Evolutionary conservation across 2,797 vertebrate species (phyloP), one percentile per base, ranked within the genome.

Genomic region (Myotis planiceps): DNA sequence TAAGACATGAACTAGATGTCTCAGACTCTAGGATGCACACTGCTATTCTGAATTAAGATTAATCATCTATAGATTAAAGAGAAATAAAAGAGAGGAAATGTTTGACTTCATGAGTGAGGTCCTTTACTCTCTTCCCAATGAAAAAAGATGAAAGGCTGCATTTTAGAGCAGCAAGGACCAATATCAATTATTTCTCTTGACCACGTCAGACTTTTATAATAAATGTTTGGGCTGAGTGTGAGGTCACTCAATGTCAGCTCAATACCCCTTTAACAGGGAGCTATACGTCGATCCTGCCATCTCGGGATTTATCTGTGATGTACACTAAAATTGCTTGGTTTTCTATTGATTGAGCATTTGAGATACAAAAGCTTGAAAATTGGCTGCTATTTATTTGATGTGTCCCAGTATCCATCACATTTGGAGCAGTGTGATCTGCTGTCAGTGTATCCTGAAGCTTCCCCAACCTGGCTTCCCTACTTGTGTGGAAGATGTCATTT

Each of bases 161-260:
- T 95, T 90, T 97, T 78, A 88, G 53, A 71, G 49, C 72, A 88
- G 60, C 49, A 69, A 84, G 65, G 42, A 23, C 76, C 18, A 0
- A 21, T 94, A 94, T 90, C 86, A 92, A 79, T 97, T 87, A 96
- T 63, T 80, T 93, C 65, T 80, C 89, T 96, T 96, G 96, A 85
- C 76, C 71, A 88, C 15, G 23, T 90, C 96, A 96, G 65, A 94
- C 81, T 96, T 92, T 90, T 68, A 88, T 92, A 90, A 97, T 96
- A 93, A 95, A 94, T 93, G 95, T 85, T 91, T 87, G 47, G 37
- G 53, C 78, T 92, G 53, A 90, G 39, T 63, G 58, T 86, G 90
- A 92, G 92, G 95, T 94, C 95, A 95, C 18, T 90, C 87, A 51
- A 27, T 88, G 92, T 96, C 97, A 97, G 68, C 29, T 97, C 91